Conservation (phyloP, 2,797 vertebrate genomes). For the Coregonus suidteri region DNA sequence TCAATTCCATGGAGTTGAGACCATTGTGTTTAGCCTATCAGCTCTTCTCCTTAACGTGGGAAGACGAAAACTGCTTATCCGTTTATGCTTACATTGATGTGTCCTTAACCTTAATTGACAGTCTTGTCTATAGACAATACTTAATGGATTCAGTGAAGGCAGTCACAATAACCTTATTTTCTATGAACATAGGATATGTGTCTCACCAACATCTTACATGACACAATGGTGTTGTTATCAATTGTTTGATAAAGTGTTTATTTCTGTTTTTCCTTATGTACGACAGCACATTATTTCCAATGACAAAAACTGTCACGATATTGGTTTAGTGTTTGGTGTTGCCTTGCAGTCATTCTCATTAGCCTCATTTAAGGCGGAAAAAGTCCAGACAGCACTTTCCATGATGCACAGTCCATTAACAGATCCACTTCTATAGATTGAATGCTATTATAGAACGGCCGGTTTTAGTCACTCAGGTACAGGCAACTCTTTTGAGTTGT, state of each 20-base stretch:
- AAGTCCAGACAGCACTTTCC: not conserved
- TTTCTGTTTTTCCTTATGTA: not conserved
- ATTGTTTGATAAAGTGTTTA: not conserved
- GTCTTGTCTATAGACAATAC: not conserved
- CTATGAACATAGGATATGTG: not conserved
- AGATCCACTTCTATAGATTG: not conserved
- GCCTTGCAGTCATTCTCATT: slow-evolving; percentile 36
- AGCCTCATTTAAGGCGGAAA: slow-evolving; percentile 40
- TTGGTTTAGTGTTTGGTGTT: not conserved
- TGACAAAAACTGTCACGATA: not conserved
- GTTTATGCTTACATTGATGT: not conserved
- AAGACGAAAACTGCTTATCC: not conserved
- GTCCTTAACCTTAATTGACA: not conserved
- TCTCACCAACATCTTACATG: not conserved
- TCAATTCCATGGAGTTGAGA: slow-evolving; percentile 26
- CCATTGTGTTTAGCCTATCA: not conserved
- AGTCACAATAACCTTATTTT: not conserved
- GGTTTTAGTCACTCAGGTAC: not conserved
- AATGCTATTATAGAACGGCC: not conserved
- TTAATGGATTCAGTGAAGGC: not conserved
- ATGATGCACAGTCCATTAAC: slow-evolving; percentile 1
- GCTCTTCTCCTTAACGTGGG: not conserved
- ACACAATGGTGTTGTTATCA: not conserved
- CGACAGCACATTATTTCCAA: not conserved
- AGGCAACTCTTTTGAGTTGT: not conserved